phyloP scores from a whole-genome alignment of 1,140 invertebrate species.

The Ceratitis capitata region DNA sequence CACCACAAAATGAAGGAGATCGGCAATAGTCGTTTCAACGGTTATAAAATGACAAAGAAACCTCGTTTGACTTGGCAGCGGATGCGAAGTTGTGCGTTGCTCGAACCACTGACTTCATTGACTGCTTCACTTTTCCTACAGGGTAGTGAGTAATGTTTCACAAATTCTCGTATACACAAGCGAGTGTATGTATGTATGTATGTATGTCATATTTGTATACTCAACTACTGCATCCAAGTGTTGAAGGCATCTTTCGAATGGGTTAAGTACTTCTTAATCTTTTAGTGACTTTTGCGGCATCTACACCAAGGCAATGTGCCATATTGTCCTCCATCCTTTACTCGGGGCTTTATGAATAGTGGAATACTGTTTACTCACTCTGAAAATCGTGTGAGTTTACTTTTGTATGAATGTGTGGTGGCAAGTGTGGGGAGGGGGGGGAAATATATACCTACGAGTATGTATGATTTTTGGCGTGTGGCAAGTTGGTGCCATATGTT shows the following conservation, averaged over 20 bases:
- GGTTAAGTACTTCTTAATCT: conserved; percentile 34
- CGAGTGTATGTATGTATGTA: background rate
- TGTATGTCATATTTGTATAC: no score
- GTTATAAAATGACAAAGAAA: no score
- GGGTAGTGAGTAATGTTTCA: background rate
- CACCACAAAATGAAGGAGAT: no score
- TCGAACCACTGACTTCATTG: no score
- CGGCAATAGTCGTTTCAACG: no score
- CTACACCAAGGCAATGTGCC: background rate
- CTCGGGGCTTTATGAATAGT: background rate
- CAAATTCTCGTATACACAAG: background rate
- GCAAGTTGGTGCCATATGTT: conserved; percentile 38
- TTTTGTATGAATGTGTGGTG: background rate
- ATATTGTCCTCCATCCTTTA: background rate
- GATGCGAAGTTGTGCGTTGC: no score
- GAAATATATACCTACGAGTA: no score
- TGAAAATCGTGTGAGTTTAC: background rate
- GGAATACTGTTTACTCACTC: no score
- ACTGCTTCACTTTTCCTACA: no score
- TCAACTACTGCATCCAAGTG: no score
- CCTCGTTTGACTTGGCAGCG: no score
- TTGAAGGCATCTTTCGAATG: background rate
- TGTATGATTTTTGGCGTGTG: conserved; percentile 1
- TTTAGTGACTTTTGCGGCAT: background rate
- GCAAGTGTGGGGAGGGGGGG: background rate